Evolutionary conservation across 2,113 vertebrate species (phyloP).

Genomic region (Catagonus wagneri): DNA sequence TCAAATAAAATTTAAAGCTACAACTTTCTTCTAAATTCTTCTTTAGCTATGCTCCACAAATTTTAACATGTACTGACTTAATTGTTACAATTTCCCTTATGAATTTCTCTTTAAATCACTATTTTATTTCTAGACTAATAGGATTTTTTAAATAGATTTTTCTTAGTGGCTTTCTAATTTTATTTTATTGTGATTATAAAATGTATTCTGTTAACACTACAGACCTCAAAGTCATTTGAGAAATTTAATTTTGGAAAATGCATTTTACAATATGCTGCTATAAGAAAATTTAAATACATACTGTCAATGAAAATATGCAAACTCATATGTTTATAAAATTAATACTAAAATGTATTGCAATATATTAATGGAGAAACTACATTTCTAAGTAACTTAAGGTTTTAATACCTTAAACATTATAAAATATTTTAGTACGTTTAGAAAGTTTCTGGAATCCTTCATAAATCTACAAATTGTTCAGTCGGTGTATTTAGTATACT

Average conservation of each 20-base stretch:
- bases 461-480: background rate
- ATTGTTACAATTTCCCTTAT: background rate
- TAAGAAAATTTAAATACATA: background rate
- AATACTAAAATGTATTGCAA: background rate
- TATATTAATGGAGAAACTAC: background rate
- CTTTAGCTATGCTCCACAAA: background rate
- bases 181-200: background rate
- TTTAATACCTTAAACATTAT: background rate
- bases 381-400: background rate
- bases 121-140: background rate
- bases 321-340: background rate
- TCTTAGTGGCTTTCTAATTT: background rate
- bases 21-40: background rate
- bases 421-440: background rate
- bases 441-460: background rate
- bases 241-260: background rate
- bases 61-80: background rate
- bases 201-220: background rate
- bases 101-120: background rate
- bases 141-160: background rate
- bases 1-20: background rate
- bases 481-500: background rate
- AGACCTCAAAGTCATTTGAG: background rate
- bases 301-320: background rate
- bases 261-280: background rate